Base-by-base conservation (phyloP, 2,888 invertebrate genomes). In the Chromoteleia sp. region DNA sequence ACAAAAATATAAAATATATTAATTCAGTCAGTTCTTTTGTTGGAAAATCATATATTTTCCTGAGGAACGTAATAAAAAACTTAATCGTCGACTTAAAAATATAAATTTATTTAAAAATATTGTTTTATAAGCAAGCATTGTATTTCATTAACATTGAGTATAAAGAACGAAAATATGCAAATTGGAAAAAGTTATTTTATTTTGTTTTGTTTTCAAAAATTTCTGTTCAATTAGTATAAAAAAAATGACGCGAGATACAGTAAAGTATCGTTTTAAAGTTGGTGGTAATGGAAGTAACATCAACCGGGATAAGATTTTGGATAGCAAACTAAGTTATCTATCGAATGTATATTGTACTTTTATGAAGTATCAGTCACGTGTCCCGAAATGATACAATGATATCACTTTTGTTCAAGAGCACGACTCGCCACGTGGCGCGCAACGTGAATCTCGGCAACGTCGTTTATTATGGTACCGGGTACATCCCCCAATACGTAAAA, bases 361-460 rank as follows among this genome's bases (percentile, higher is more conserved):
- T 87, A 88, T 90, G 85, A 89, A 89, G 88, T 87, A 87, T 82
- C 84, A 86, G 89, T 87, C 90, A 89, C 90, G 90, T 90, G 90
- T 82, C 87, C 56, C 36, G 76, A 79, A 80, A 83, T 86, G 87
- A 88, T 89, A 88, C 86, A 84, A 84, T 81, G 87, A 88, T 89
- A 89, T 89, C 89, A 88, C 85, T 88, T 85, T 84, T 86, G 86
- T 84, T 78, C 81, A 80, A 71, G 71, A 78, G 77, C 85, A 78
- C 85, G 85, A 86, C 84, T 81, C 76, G 89, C 82, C 90, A 89
- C 90, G 90, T 90, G 90, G 79, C 89, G 61, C 87, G 74, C 86
- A 80, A 89, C 87, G 85, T 86, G 87, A 88, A 83, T 83, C 85
- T 80, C 83, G 77, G 80, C 83, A 76, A 84, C 83, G 86, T 77